phyloP scores from a whole-genome alignment of 2,797 vertebrate species.

The Eutrigla gurnardus region DNA sequence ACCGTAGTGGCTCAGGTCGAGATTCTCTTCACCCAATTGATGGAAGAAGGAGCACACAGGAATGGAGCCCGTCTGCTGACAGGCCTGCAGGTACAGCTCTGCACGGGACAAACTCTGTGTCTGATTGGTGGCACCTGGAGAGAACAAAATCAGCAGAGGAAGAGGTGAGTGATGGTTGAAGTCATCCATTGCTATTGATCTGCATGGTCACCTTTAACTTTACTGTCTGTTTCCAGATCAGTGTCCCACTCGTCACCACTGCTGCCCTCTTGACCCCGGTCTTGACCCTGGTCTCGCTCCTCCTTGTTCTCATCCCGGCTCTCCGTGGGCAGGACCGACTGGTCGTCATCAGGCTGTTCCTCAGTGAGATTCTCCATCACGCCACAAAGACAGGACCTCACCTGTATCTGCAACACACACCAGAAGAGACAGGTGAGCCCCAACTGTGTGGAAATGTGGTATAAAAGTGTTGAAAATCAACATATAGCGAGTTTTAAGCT shows the following conservation, averaged over 20 bases:
- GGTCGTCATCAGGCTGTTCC: not conserved
- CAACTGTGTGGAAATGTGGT: not conserved
- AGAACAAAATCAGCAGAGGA: not conserved
- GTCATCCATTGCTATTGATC: not conserved
- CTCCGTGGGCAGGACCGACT: not conserved
- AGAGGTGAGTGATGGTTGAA: not conserved
- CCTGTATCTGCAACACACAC: not conserved
- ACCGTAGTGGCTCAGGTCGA: conserved; percentile 81
- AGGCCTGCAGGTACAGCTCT: conserved; percentile 79
- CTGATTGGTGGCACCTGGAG: conserved; percentile 15
- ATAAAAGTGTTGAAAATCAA: not conserved
- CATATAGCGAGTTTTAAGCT: not conserved
- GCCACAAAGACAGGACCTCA: not conserved
- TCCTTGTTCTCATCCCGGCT: not conserved
- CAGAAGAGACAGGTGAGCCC: not conserved
- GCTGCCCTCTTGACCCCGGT: not conserved
- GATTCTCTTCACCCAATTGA: conserved; percentile 69
- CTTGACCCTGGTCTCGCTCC: not conserved
- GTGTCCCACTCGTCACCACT: conserved; percentile 33
- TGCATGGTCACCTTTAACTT: not conserved
- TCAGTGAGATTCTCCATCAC: conserved; percentile 12
- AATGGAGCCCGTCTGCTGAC: conserved; percentile 63
- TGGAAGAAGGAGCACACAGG: conserved; percentile 77
- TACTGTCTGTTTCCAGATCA: conserved; percentile 48
- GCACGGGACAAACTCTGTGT: not conserved